Base-by-base conservation (phyloP, 2,797 vertebrate species). In the Thunnus albacares region DNA sequence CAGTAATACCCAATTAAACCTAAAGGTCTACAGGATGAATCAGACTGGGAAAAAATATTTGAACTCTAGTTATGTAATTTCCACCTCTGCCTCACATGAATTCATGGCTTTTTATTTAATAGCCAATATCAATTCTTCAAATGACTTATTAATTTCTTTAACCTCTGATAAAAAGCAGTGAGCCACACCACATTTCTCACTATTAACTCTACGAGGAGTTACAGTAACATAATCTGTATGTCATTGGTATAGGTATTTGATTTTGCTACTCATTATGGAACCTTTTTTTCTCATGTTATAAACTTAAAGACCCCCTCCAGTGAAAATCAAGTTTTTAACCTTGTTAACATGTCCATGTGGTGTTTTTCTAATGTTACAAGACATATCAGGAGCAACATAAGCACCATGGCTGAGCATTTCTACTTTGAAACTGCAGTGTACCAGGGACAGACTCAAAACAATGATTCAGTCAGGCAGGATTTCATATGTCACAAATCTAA, bases 1-100 rank as follows among this genome's bases (percentile, higher is more conserved):
- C 38, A 38, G 84, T 90, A 90, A 89, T 87, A 92, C 82, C 90
- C 92, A 93, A 93, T 95, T 94, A 94, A 92, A 93, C 72, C 74
- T 89, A 93, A 93, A 94, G 91, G 88, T 93, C 91, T 91, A 73
- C 77, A 61, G 64, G 62, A 92, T 85, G 87, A 90, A 86, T 88
- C 80, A 81, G 74, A 90, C 78, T 71, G 79, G 26, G 20, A 84
- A 79, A 15, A 78, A 71, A 56, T 58, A 77, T 92, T 87, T 91
- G 20, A 84, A 58, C 63, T 80, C 24, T 56, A 66, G 33, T 72
- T 58, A 87, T 90, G 80, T 90, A 77, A 92, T 90, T 90, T 89
- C 85, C 88, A 87, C 86, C 87, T 90, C 83, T 82, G 75, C 78
- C 79, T 87, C 80, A 81, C 83, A 89, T 89, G 81, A 89, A 82